These are phyloP conservation scores for Labrus mixtus DNA, from an alignment of 2,113 vertebrate genomes.

Conservation along the genomic window DNA sequence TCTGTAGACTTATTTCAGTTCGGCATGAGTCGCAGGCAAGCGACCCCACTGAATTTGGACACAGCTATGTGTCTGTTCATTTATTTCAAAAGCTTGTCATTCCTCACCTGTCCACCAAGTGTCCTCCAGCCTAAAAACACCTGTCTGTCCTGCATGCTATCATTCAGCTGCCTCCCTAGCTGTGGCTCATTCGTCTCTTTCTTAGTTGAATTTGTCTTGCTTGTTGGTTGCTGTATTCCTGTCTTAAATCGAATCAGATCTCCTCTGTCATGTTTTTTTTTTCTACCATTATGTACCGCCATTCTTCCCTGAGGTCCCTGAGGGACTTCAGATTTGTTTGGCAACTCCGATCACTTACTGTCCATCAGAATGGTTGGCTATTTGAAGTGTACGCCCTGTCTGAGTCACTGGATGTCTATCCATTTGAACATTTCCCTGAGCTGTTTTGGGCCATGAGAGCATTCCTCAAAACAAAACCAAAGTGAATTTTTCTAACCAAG, in stretches of 20 bases:
- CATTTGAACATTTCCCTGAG: conserved; percentile 18
- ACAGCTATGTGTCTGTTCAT: no score
- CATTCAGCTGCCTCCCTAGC: background rate
- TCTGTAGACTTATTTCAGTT: no score
- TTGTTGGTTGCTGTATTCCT: background rate
- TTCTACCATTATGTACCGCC: background rate
- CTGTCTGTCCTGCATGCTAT: background rate
- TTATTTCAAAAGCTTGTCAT: background rate
- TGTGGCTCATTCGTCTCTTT: no score
- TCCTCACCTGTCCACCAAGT: conserved; percentile 4
- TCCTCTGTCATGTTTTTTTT: background rate
- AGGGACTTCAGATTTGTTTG: background rate
- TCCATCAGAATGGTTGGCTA: conserved; percentile 2
- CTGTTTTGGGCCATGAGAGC: conserved; percentile 1
- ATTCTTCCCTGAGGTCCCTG: background rate
- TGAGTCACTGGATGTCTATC: conserved; percentile 16
- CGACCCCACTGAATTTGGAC: no score
- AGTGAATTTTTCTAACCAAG: conserved; percentile 19
- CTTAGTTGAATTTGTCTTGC: background rate
- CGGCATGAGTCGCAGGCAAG: no score
- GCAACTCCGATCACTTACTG: conserved; percentile 5
- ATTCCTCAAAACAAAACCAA: background rate
- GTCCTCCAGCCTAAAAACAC: background rate
- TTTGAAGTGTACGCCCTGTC: background rate
- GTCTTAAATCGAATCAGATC: background rate